A percentile compares a stretch with the other conserved stretches of the same genome.
Evolutionary conservation across 2,888 invertebrate species (phyloP).

Genomic region (Cephus sareptanus): DNA sequence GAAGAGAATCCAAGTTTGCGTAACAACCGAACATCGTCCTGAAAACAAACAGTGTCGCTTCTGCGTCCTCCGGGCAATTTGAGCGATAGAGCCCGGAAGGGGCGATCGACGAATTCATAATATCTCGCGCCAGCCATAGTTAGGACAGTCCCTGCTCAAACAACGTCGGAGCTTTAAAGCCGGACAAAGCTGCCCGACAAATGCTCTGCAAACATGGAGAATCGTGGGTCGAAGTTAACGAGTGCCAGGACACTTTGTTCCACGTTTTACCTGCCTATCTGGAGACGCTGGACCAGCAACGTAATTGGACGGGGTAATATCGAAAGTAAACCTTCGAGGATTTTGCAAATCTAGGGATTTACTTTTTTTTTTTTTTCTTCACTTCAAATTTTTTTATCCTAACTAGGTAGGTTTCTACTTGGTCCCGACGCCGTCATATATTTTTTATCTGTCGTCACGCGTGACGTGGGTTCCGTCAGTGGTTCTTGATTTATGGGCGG

Average conservation of each 20-base stretch:
- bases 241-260: not conserved
- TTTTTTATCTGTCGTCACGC: not conserved
- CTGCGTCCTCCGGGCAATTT: not conserved
- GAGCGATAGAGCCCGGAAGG: not conserved
- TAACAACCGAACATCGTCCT: not conserved
- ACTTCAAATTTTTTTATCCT: not conserved
- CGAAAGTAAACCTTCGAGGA: not conserved
- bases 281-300: not conserved
- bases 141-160: not conserved
- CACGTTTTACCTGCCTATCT: not conserved
- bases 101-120: slow-evolving; percentile 41
- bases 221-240: not conserved
- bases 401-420: not conserved
- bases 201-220: slow-evolving; percentile 26
- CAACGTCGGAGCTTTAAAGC: slow-evolving; percentile 27
- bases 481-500: not conserved
- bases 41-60: not conserved
- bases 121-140: slow-evolving; percentile 3
- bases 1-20: not conserved
- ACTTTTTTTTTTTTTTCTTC: not conserved
- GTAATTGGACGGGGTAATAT: not conserved
- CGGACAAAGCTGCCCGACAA: slow-evolving; percentile 27
- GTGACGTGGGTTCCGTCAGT: not conserved
- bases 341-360: not conserved
- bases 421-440: not conserved